Base-by-base conservation (phyloP, 2,797 vertebrate species). In the Meda fulgida region DNA sequence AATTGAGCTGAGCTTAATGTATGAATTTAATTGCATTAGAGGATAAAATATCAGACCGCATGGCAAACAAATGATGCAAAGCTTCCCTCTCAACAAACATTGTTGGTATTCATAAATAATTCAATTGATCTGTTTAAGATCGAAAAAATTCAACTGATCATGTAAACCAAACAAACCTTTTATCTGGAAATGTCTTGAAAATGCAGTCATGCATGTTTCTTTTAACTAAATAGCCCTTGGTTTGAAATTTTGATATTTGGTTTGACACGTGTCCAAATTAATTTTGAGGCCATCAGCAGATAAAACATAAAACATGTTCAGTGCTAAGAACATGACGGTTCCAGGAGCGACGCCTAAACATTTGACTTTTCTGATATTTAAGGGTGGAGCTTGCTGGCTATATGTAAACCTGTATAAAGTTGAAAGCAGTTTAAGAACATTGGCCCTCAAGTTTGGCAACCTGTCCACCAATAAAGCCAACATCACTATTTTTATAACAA, bases 401-500 rank as follows among this genome's bases (percentile, higher is more conserved):
- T 92, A 94, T 73, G 89, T 96, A 29, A 96, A 96, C 84, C 91
- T 95, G 71, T 96, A 94, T 91, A 93, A 94, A 81, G 86, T 95
- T 87, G 95, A 96, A 92, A 91, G 93, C 89, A 96, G 95, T 88
- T 93, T 96, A 71, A 92, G 91, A 65, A 92, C 89, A 60, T 89
- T 96, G 85, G 91, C 94, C 84, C 84, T 83, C 80, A 94, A 92
- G 91, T 96, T 96, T 84, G 95, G 94, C 5, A 87, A 92, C 87
- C 84, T 93, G 71, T 96, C 96, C 60, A 92, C 93, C 91, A 96
- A 96, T 93, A 93, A 91, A 89, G 94, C 95, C 21, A 94, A 95
- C 79, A 92, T 95, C 23, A 86, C 93, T 0, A 92, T 96, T 85
- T 94, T 96, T 85, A 92, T 95, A 38, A 92, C 94, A 9, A 96